Conservation (phyloP, 2,888 invertebrate species). For the Mesoligia furuncula region DNA sequence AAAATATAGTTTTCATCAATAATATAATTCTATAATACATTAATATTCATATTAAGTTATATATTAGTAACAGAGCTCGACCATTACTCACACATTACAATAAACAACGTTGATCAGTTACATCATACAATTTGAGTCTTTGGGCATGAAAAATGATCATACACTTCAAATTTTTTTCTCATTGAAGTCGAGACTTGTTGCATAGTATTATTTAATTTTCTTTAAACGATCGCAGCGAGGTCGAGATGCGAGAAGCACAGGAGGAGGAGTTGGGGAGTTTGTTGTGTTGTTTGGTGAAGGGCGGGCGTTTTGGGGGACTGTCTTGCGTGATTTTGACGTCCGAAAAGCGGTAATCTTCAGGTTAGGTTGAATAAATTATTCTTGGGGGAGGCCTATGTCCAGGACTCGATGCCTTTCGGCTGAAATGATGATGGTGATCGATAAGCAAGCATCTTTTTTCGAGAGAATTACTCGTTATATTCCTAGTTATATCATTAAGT, state of each 20-base stretch:
- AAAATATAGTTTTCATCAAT: conserved; percentile 74
- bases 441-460: background rate
- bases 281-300: no score
- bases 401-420: background rate
- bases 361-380: no score
- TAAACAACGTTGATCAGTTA: conserved; percentile 40
- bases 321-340: no score
- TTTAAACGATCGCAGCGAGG: background rate
- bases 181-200: conserved; percentile 19
- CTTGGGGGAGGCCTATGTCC: background rate
- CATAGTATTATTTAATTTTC: conserved; percentile 39
- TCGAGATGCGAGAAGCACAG: background rate
- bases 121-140: conserved; percentile 51
- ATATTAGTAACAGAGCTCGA: conserved; percentile 65
- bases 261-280: background rate
- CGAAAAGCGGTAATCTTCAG: no score
- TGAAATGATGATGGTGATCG: background rate
- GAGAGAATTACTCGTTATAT: background rate
- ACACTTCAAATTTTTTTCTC: no score
- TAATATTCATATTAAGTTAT: conserved; percentile 70
- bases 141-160: no score
- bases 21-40: conserved; percentile 76
- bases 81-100: conserved; percentile 51
- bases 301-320: no score
- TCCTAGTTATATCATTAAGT: background rate